Evolutionary conservation across 2,113 vertebrate genomes (phyloP).

Genomic region (Hystrix brachyura): DNA sequence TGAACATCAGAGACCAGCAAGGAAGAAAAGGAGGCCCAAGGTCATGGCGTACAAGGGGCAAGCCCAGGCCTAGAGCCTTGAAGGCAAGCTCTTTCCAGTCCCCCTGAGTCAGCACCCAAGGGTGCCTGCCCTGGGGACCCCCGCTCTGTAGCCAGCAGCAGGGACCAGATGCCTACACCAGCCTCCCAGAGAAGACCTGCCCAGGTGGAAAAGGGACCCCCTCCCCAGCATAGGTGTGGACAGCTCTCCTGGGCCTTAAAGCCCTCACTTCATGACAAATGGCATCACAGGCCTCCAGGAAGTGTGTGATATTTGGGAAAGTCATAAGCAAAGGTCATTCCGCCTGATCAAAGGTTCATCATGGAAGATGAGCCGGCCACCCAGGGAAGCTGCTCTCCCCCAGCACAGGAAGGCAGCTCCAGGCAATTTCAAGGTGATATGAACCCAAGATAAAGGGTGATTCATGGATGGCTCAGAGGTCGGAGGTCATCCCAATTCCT

Average conservation of each 20-base stretch:
- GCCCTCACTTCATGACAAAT: conserved; percentile 56
- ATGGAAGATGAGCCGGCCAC: conserved; percentile 28
- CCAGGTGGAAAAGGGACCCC: neutral
- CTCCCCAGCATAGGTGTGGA: neutral
- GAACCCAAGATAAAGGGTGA: conserved; percentile 31
- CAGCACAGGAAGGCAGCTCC: neutral
- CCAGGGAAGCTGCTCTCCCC: neutral
- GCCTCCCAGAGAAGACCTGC: neutral
- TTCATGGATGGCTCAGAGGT: neutral
- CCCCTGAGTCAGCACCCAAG: neutral
- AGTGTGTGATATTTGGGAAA: conserved; percentile 70
- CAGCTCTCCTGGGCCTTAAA: neutral
- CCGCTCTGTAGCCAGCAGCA: neutral
- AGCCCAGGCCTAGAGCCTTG: neutral
- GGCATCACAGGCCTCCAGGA: conserved; percentile 54
- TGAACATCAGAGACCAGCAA: neutral
- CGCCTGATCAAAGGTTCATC: conserved; percentile 77
- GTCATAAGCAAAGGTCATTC: conserved; percentile 74
- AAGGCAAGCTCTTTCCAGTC: neutral
- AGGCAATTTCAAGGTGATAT: neutral
- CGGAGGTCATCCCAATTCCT: neutral
- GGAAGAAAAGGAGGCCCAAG: neutral
- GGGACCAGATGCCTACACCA: neutral
- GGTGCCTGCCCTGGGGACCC: neutral
- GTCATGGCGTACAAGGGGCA: neutral